Percentiles rank a stretch among this genome's conserved stretches.
Evolutionary conservation across 1,140 invertebrate genomes (phyloP).

Genomic region (Trichonephila inaurata): DNA sequence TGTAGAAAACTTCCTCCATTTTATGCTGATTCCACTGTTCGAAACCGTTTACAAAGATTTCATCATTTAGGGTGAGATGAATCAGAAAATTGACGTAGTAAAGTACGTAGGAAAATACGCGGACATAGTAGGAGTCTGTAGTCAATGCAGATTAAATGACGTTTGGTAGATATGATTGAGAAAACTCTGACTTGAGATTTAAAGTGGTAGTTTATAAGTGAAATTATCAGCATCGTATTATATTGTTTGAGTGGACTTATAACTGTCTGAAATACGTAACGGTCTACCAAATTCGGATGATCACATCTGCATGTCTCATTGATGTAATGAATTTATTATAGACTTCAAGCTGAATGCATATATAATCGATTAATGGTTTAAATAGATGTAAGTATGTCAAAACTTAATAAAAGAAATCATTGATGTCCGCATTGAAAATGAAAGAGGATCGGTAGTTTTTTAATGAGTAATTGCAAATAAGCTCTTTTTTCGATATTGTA

Average conservation of each 20-base stretch:
- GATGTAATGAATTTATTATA: too few species aligned
- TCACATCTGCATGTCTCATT: neutral
- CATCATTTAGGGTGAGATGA: neutral
- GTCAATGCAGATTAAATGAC: neutral
- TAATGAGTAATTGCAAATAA: too few species aligned
- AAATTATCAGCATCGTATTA: neutral
- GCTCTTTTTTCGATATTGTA: too few species aligned
- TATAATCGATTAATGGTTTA: too few species aligned
- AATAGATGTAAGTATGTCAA: too few species aligned
- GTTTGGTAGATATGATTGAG: neutral
- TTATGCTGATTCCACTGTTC: neutral
- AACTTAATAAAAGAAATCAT: too few species aligned
- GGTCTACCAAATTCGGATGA: neutral
- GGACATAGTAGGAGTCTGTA: neutral
- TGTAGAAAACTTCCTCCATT: neutral
- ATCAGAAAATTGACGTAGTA: constrained; percentile 17
- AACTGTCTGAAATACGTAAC: neutral
- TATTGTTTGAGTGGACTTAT: neutral
- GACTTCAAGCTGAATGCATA: too few species aligned
- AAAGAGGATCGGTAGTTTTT: too few species aligned
- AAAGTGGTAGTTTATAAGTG: neutral
- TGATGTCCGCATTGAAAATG: too few species aligned
- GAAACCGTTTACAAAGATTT: neutral
- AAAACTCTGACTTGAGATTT: neutral
- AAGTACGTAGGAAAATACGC: neutral